Conservation (phyloP, 2,888 invertebrate species). For the Andrena fulva region DNA sequence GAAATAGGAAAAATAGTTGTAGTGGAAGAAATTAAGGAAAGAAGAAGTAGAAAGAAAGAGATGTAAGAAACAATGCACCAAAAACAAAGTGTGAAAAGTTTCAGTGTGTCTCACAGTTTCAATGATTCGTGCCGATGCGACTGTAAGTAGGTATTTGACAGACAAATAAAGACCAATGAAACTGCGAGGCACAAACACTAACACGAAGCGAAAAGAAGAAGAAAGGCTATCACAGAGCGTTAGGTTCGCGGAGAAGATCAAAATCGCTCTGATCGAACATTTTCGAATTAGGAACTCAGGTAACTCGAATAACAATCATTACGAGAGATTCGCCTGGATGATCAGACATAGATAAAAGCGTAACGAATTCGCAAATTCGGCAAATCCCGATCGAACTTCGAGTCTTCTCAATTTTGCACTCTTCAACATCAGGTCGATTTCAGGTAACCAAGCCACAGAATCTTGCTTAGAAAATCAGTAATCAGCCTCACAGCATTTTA, state of each 20-base stretch:
- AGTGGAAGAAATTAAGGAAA: constrained; percentile 14
- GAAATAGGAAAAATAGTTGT: no score
- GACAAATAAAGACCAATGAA: constrained; percentile 31
- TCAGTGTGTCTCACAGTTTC: constrained; percentile 27
- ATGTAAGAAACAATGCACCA: constrained; percentile 6
- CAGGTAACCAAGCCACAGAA: constrained; percentile 23
- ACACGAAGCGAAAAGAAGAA: constrained; percentile 9
- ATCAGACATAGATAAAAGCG: not conserved
- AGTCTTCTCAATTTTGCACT: constrained; percentile 21
- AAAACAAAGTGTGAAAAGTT: constrained; percentile 6
- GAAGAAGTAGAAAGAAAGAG: constrained; percentile 26
- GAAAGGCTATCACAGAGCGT: constrained; percentile 68
- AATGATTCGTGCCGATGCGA: constrained; percentile 26
- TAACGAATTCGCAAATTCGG: constrained; percentile 3
- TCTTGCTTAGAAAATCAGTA: not conserved
- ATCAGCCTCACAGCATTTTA: not conserved
- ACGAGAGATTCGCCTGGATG: constrained; percentile 4
- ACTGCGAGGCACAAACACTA: constrained; percentile 24
- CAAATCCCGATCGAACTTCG: constrained; percentile 24
- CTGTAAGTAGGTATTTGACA: not conserved
- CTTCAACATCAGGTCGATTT: constrained; percentile 38
- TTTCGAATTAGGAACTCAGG: constrained; percentile 42
- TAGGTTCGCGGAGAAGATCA: constrained; percentile 65
- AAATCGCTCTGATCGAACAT: constrained; percentile 44
- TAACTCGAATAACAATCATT: constrained; percentile 26